These are phyloP conservation scores for Augochlorella aurata DNA, from an alignment of 2,888 invertebrate genomes.

Conservation along the genomic window DNA sequence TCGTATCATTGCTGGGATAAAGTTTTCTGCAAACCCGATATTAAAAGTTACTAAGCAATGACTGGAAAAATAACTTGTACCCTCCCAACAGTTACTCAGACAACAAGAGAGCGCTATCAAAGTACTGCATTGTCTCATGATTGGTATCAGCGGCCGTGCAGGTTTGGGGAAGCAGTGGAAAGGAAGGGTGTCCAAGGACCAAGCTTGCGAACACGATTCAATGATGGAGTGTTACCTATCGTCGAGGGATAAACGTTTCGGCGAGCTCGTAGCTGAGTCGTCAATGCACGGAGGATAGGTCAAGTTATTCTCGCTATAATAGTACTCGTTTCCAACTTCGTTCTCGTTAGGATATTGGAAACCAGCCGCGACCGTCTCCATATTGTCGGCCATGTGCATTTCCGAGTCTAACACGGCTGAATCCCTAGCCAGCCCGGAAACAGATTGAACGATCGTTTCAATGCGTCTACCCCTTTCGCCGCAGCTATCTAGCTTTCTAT, in stretches of 20 bases:
- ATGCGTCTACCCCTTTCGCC: constrained; percentile 73
- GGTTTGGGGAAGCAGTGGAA: constrained; percentile 18
- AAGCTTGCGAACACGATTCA: constrained; percentile 12
- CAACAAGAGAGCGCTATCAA: not conserved
- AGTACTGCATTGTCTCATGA: not conserved
- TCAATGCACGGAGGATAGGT: constrained; percentile 80
- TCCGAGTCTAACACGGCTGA: constrained; percentile 61
- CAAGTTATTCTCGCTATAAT: constrained; percentile 77
- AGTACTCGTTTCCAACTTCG: constrained; percentile 74
- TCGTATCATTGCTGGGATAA: not conserved
- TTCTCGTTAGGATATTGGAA: constrained; percentile 74
- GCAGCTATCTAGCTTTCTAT: constrained; percentile 56
- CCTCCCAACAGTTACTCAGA: not conserved
- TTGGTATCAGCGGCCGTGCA: not conserved
- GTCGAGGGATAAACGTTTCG: constrained; percentile 85
- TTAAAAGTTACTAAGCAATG: not conserved
- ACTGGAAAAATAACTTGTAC: not conserved
- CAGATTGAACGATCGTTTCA: constrained; percentile 78
- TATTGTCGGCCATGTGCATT: constrained; percentile 57
- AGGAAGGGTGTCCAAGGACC: constrained; percentile 25
- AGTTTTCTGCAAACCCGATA: not conserved
- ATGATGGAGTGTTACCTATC: constrained; percentile 80
- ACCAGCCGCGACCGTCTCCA: constrained; percentile 64
- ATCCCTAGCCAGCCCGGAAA: constrained; percentile 65
- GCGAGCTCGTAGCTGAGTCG: constrained; percentile 80